A percentile compares a stretch with the other conserved stretches of the same genome.
phyloP scores from a whole-genome alignment of 2,888 invertebrate genomes.

The Synanthedon vespiformis region DNA sequence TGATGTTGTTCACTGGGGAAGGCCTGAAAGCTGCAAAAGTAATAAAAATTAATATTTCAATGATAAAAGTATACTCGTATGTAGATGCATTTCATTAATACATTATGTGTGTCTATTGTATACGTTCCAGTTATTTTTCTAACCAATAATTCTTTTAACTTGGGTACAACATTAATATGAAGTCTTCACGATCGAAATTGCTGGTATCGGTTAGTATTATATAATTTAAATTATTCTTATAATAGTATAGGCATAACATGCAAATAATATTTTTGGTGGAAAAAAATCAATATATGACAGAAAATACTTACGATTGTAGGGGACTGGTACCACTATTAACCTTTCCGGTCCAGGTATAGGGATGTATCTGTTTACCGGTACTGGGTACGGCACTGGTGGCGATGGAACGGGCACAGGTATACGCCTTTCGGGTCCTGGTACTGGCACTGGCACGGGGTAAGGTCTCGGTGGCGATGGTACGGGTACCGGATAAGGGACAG shows the following conservation, averaged over 20 bases:
- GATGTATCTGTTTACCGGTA: conserved; percentile 28
- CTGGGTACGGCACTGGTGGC: conserved; percentile 3
- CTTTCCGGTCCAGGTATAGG: conserved; percentile 32
- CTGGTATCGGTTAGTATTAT: too few species aligned
- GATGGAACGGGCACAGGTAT: neutral
- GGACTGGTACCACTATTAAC: conserved; percentile 34
- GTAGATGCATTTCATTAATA: too few species aligned
- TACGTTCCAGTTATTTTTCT: too few species aligned
- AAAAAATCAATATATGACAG: neutral
- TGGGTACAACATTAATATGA: too few species aligned
- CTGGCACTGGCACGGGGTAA: conserved; percentile 21
- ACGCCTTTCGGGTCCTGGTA: conserved; percentile 6
- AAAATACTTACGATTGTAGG: conserved; percentile 22
- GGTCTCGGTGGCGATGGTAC: conserved; percentile 29
- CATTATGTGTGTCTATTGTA: too few species aligned
- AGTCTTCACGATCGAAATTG: too few species aligned
- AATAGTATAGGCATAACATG: too few species aligned
- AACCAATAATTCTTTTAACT: too few species aligned
- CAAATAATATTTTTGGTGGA: too few species aligned
- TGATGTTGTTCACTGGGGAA: conserved; percentile 35
- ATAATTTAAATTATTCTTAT: neutral
- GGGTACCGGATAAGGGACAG: conserved; percentile 17
- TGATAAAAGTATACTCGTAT: too few species aligned
- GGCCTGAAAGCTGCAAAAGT: conserved; percentile 28
- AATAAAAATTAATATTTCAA: neutral